Evolutionary conservation across 2,113 vertebrate genomes (phyloP), one percentile per base, ranked within the genome.

Genomic region (Fregata magnificens): DNA sequence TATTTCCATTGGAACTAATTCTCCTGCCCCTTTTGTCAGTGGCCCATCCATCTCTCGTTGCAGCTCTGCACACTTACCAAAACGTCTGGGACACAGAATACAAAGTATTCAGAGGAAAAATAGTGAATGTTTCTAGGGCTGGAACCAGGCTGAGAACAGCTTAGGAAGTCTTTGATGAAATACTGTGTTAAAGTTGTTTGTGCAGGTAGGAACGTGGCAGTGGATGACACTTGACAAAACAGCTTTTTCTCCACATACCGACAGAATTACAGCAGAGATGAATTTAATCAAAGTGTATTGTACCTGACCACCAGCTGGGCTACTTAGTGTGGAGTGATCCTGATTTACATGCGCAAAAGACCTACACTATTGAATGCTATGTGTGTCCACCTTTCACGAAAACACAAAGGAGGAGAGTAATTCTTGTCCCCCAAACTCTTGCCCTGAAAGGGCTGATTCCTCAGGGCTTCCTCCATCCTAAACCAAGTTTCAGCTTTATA

Each of bases 1-100:
- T 81, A 96, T 95, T 95, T 96, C 91, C 95, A 92, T 84, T 94
- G 94, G 91, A 96, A 95, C 86, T 94, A 81, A 90, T 95, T 92
- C 92, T 92, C 94, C 82, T 92, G 94, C 88, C 63, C 78, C 73
- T 92, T 92, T 95, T 94, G 91, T 95, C 91, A 85, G 94, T 84
- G 92, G 69, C 55, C 69, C 88, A 94, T 94, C 92, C 91, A 92
- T 96, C 89, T 96, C 94, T 40, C 1, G 2, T n/a, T 79, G 84
- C 70, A 82, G 61, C 70, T 59, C 71, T 44, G 66, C 32, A 73
- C 53, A 72, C 74, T 78, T 82, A 38, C 73, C 49, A 21, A 63
- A 90, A 81, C 1, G n/a, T 31, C 82, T 84, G 49, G 70, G 74
- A 58, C 31, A 59, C 24, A 22, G 87, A 85, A 69, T 69, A 69